Evolutionary conservation across 1,140 invertebrate species (phyloP), one percentile per base, ranked within the genome.

Genomic region (Drosophila biarmipes): DNA sequence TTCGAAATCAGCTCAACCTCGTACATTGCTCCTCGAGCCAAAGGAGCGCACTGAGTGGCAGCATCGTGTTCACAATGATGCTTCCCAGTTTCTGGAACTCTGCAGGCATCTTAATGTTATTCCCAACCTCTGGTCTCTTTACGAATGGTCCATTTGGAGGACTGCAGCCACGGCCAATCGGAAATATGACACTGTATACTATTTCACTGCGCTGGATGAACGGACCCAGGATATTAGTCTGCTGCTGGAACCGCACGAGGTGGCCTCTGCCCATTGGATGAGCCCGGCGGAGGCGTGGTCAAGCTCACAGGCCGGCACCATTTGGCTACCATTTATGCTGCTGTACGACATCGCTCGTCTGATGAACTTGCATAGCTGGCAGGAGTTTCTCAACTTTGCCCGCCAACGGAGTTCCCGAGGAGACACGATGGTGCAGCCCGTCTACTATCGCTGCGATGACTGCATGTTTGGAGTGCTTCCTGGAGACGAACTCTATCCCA

Each of bases 81-180:
- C 96, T 0, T 89, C 90, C n/a, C 92, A 96, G 69, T 96, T 98
- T 91, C 90, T 96, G 17, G 93, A 93, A 38, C 92, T 98, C 40
- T 98, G 97, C 81, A 91, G 94, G 52, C 90, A 94, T 59, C 92
- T 95, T 8, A 91, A 95, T 34, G 94, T 97, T 54, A 95, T 95
- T 76, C 97, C 97, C 7, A 96, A 98, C 92, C 92, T 98, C 49
- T 97, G 95, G 95, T 93, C 95, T 0, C 91, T 98, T 6, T 92
- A 96, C 69, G 96, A 97, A 90, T 98, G 97, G 97, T 96, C 94
- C 49, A 95, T 96, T 90, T 98, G 97, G 97, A 90, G 97, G 10
- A 96, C 96, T 12, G 96, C 97, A 4, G 91, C 93, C 6, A 76
- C 90, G 35, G 61, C 78, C 2, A 77, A 19, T 58, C 73, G 59